These are phyloP conservation scores for Sialis lutaria DNA, from an alignment of 2,888 invertebrate genomes.

Conservation along the genomic window DNA sequence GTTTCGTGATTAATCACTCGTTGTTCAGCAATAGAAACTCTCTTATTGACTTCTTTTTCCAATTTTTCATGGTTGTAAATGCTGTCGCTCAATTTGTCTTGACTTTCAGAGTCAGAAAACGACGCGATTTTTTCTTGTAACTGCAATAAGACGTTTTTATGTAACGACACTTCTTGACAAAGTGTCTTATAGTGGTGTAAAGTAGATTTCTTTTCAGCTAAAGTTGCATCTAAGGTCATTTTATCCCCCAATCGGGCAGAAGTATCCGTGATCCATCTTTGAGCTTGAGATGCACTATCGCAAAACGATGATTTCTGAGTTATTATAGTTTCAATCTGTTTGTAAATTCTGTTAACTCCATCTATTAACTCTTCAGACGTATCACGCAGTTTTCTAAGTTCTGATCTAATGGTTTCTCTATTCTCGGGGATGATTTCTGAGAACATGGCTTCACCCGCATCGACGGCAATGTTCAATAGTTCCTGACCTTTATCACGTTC, in stretches of 20 bases:
- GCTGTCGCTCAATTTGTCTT: slow-evolving; percentile 54
- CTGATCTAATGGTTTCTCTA: slow-evolving; percentile 66
- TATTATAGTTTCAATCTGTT: slow-evolving; percentile 74
- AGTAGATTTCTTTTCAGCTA: slow-evolving; percentile 78
- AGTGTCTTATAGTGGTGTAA: slow-evolving; percentile 64
- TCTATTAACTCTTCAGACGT: slow-evolving; percentile 72
- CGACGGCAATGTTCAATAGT: slow-evolving; percentile 61
- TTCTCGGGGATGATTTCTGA: slow-evolving; percentile 75
- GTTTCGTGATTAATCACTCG: slow-evolving; percentile 68
- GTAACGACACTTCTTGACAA: slow-evolving; percentile 71
- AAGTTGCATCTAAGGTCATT: slow-evolving; percentile 54
- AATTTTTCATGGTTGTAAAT: slow-evolving; percentile 53
- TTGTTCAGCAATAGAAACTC: slow-evolving; percentile 47
- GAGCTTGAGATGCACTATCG: slow-evolving; percentile 76
- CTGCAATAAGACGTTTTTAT: slow-evolving; percentile 69
- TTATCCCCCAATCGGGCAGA: slow-evolving; percentile 56
- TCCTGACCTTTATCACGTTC: slow-evolving; percentile 66
- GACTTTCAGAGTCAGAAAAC: slow-evolving; percentile 64
- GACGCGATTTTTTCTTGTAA: slow-evolving; percentile 65
- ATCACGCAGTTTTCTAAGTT: slow-evolving; percentile 62
- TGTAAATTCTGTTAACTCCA: slow-evolving; percentile 67
- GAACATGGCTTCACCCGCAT: slow-evolving; percentile 76
- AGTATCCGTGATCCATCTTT: slow-evolving; percentile 69
- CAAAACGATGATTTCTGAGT: slow-evolving; percentile 87
- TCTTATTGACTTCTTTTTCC: slow-evolving; percentile 44